Conservation (phyloP, 2,113 vertebrate species). For the Hydropotes inermis region DNA sequence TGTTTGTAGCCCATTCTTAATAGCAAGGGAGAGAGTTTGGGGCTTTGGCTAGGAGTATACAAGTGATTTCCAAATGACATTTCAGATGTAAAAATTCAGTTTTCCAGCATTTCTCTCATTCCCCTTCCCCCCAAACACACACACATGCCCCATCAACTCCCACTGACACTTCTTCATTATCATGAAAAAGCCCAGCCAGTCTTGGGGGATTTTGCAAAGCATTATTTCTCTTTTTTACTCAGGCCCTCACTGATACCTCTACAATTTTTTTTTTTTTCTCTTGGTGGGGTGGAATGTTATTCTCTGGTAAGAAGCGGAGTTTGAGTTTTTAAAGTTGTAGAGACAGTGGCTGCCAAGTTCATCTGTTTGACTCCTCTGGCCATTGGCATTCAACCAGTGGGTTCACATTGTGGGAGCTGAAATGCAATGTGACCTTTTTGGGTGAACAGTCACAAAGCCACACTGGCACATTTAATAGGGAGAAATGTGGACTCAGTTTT, state of each 20-base stretch:
- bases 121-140: neutral
- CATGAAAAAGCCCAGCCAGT: slow-evolving; percentile 72
- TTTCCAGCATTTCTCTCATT: slow-evolving; percentile 35
- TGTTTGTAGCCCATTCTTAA: slow-evolving; percentile 77
- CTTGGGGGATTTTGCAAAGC: slow-evolving; percentile 76
- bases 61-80: slow-evolving; percentile 81
- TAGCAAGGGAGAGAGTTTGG: slow-evolving; percentile 72
- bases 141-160: slow-evolving; percentile 76
- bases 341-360: neutral
- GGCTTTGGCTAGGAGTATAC: slow-evolving; percentile 65
- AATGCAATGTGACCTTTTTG: neutral
- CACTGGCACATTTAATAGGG: slow-evolving; percentile 12
- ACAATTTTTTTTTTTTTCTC: neutral
- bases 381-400: neutral
- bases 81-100: slow-evolving; percentile 79
- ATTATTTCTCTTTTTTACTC: slow-evolving; percentile 73
- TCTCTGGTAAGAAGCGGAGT: neutral
- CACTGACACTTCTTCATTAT: slow-evolving; percentile 82
- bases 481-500: neutral
- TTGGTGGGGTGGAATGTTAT: neutral
- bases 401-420: neutral
- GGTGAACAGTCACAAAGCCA: slow-evolving; percentile 1
- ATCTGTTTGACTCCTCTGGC: slow-evolving; percentile 22
- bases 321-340: slow-evolving; percentile 36
- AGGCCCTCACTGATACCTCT: slow-evolving; percentile 11